A percentile compares a stretch with the other conserved stretches of the same genome.
phyloP scores from a whole-genome alignment of 2,797 vertebrate species.

The Anomalospiza imberbis region DNA sequence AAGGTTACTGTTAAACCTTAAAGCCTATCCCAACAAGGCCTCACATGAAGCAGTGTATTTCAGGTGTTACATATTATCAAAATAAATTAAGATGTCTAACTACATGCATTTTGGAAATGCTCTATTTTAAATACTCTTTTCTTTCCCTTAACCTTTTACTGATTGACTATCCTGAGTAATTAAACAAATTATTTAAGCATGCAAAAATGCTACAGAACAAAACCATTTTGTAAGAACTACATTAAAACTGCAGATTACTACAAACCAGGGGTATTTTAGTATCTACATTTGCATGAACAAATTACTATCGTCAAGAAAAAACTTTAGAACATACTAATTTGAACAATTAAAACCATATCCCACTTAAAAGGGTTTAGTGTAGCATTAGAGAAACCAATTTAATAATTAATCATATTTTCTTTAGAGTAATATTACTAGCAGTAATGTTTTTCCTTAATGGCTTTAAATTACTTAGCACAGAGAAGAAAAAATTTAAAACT shows the following conservation, averaged over 20 bases:
- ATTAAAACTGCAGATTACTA: background rate
- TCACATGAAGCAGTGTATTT: background rate
- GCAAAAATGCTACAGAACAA: background rate
- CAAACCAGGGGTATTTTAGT: background rate
- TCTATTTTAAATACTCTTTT: background rate
- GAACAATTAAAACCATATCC: background rate
- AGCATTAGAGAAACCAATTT: slow-evolving; percentile 23
- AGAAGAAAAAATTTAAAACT: background rate
- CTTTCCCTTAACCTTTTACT: background rate
- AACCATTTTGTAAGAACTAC: background rate
- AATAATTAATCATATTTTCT: slow-evolving; percentile 56
- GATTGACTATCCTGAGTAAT: background rate
- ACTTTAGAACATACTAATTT: background rate
- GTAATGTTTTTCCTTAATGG: slow-evolving; percentile 31
- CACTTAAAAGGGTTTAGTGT: background rate
- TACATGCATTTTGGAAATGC: background rate
- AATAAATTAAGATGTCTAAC: background rate
- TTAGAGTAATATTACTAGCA: slow-evolving; percentile 30
- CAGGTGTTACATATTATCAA: background rate
- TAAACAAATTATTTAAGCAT: background rate
- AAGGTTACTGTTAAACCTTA: background rate
- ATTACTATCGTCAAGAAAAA: background rate
- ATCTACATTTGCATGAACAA: background rate
- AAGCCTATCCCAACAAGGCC: background rate
- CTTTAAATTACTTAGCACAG: background rate